Evolutionary conservation across 2,797 vertebrate species (phyloP).

Genomic region (Neosalanx taihuensis): DNA sequence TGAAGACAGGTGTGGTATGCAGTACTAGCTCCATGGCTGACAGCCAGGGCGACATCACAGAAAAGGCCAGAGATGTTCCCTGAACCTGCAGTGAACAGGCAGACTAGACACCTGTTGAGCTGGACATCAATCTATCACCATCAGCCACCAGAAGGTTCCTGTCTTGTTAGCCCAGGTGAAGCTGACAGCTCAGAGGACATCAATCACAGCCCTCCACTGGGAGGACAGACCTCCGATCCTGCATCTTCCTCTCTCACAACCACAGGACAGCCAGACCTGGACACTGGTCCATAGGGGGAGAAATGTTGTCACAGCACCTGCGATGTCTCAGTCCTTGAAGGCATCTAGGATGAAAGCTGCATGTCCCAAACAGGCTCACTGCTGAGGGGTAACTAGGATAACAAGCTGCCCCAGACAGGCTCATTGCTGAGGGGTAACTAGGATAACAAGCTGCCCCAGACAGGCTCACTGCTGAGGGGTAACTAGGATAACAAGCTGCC

Average conservation of each 20-base stretch:
- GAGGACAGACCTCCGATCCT: conserved; percentile 36
- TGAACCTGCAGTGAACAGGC: conserved; percentile 17
- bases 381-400: no score
- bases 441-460: conserved; percentile 21
- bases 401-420: conserved; percentile 45
- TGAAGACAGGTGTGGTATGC: conserved; percentile 24
- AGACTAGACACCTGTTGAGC: conserved; percentile 56
- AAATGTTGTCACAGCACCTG: conserved; percentile 61
- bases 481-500: no score
- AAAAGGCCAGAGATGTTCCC: no score
- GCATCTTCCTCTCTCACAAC: conserved; percentile 40
- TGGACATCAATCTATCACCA: conserved; percentile 58
- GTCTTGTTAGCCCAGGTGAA: conserved; percentile 51
- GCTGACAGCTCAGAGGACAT: conserved; percentile 56
- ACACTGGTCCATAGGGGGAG: background rate
- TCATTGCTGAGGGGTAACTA: no score
- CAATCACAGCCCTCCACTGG: conserved; percentile 50
- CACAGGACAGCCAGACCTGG: background rate
- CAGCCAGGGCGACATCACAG: background rate
- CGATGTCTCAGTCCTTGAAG: conserved; percentile 63
- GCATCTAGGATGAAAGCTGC: conserved; percentile 71
- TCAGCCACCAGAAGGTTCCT: conserved; percentile 58
- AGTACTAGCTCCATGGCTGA: background rate
- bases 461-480: conserved; percentile 35
- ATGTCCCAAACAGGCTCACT: background rate